Percentiles rank a stretch among this genome's conserved stretches.
phyloP scores from a whole-genome alignment of 2,888 invertebrate genomes.

The Callosobruchus maculatus region DNA sequence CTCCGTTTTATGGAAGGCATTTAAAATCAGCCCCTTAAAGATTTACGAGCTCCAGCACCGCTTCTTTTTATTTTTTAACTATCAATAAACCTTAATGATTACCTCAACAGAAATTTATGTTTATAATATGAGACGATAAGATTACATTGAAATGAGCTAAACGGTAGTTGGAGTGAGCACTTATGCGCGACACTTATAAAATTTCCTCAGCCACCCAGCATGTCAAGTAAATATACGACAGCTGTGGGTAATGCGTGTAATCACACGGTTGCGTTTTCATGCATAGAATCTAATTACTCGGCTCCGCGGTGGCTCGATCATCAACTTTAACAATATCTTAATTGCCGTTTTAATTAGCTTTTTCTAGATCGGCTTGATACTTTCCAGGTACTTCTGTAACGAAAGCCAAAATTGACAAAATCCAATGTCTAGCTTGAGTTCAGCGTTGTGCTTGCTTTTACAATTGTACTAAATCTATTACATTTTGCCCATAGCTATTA shows the following conservation, averaged over 20 bases:
- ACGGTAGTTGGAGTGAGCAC: slow-evolving; percentile 22
- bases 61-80: slow-evolving; percentile 24
- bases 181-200: slow-evolving; percentile 17
- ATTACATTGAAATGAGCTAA: slow-evolving; percentile 27
- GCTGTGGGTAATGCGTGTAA: neutral
- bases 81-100: slow-evolving; percentile 31
- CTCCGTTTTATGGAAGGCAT: neutral
- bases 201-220: neutral
- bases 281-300: neutral
- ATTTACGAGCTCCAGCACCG: slow-evolving; percentile 54
- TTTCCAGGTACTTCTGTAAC: too few species aligned
- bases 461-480: too few species aligned
- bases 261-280: neutral
- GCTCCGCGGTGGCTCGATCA: neutral
- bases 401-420: too few species aligned
- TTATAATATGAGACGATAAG: slow-evolving; percentile 29
- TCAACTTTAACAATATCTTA: neutral
- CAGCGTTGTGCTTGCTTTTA: too few species aligned
- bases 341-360: neutral
- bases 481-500: too few species aligned
- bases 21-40: neutral
- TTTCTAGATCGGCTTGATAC: too few species aligned
- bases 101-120: slow-evolving; percentile 31
- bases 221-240: neutral
- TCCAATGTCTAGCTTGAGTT: too few species aligned